Conservation (phyloP, 2,888 invertebrate genomes). For the Scrobipalpa costella region DNA sequence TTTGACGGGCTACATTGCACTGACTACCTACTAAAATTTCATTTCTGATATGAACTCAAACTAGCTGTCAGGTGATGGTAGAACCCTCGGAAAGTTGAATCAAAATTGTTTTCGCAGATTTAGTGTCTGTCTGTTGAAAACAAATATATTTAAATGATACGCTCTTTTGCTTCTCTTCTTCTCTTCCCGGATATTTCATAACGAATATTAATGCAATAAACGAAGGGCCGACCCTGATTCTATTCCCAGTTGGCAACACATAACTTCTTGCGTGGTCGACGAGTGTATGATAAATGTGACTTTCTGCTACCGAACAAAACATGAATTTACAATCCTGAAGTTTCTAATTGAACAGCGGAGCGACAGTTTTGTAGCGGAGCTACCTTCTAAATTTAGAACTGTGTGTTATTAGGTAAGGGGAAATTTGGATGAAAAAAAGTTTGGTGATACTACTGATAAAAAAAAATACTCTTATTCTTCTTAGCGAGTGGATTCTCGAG, state of each 20-base stretch:
- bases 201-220: conserved; percentile 15
- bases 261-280: conserved; percentile 29
- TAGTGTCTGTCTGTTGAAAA: no score
- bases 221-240: conserved; percentile 13
- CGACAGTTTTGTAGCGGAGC: conserved; percentile 46
- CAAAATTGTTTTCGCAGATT: no score
- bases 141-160: no score
- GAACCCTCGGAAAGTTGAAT: no score
- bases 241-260: conserved; percentile 29
- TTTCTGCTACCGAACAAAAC: conserved; percentile 34
- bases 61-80: no score
- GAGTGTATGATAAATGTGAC: conserved; percentile 42
- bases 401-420: conserved; percentile 22
- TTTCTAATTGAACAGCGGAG: conserved; percentile 56
- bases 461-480: no score
- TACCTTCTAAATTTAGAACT: conserved; percentile 29
- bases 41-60: no score
- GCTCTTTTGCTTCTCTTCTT: not conserved
- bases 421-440: not conserved
- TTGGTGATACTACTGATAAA: no score
- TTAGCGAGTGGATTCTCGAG: no score
- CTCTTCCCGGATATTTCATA: not conserved
- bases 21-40: no score
- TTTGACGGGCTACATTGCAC: no score
- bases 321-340: conserved; percentile 48